Evolutionary conservation across 1,140 invertebrate genomes (phyloP), one percentile per base, ranked within the genome.

Genomic region (Copidosoma floridanum): DNA sequence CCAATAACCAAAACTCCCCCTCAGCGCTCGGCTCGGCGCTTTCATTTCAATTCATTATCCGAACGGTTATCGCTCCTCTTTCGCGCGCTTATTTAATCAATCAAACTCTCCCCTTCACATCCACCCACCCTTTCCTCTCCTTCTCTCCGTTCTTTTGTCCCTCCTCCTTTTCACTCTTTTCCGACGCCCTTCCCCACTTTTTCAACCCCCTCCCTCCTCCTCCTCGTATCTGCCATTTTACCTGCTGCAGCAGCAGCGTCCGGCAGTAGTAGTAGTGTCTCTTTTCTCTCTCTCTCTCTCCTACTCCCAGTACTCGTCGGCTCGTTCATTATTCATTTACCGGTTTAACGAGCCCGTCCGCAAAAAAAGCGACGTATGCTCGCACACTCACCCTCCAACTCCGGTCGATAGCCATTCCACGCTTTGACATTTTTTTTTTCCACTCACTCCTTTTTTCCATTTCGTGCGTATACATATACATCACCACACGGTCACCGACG

Each of bases 301-400:
- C 11, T 38, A 20, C 6, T 3, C 50, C 23, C 48, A 10, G 8
- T 38, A 44, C 48, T 43, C 57, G 47, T 46, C 48, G 56, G 56
- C 57, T 62, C 61, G 65, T 61, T 66, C 65, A 63, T 71, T 69
- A 69, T 69, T 71, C 63, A 71, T 68, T 68, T 67, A 67, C 64
- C 60, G 65, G 66, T 71, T 71, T 71, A 69, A 71, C 69, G 65
- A 71, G 65, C 67, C 29, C 51, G 55, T 56, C 55, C 52, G 47
- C 48, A 58, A 53, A 65, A 64, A 65, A 68, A 61, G 53, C 52
- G 57, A 60, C 38, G 62, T 62, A 54, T n/a, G 11, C 40, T 59
- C 41, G 57, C 48, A 32, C 58, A 48, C 7, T 20, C 57, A 54
- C 23, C 16, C 29, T 32, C 20, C 14, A 16, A 56, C 43, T 21